Percentiles rank a stretch among this genome's conserved stretches.
Evolutionary conservation across 2,797 vertebrate species (phyloP).

Genomic region (Tangara arthus): DNA sequence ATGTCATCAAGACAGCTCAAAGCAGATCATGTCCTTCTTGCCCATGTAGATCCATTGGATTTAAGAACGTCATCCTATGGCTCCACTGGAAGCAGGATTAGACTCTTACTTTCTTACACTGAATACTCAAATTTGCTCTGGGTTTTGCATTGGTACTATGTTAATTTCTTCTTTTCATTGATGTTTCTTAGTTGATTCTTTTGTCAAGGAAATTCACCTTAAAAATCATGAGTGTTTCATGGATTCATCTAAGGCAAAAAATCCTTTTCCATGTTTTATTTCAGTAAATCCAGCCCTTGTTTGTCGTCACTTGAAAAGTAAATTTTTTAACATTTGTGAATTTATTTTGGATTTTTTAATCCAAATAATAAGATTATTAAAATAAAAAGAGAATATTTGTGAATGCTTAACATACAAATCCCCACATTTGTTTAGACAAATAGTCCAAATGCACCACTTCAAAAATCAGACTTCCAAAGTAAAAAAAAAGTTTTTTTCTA

Average conservation of each 20-base stretch:
- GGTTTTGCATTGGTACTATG: neutral
- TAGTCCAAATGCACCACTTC: neutral
- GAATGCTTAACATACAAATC: neutral
- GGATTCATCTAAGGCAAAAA: neutral
- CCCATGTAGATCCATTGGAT: neutral
- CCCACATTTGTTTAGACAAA: neutral
- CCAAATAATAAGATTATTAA: neutral
- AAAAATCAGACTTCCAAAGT: neutral
- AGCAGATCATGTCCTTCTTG: neutral
- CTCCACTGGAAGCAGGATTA: neutral
- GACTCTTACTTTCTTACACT: neutral
- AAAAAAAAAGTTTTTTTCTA: rapidly evolving
- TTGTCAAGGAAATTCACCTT: neutral
- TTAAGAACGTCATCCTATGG: neutral
- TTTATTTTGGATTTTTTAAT: neutral
- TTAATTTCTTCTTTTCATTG: neutral
- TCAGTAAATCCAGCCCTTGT: neutral
- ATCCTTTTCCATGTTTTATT: neutral
- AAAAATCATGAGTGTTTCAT: neutral
- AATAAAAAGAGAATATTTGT: neutral
- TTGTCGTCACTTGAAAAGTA: neutral
- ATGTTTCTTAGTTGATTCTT: neutral
- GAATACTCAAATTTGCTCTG: neutral
- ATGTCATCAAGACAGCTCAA: neutral
- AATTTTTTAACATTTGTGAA: neutral